Evolutionary conservation across 2,888 invertebrate genomes (phyloP), one percentile per base, ranked within the genome.

Genomic region (Euproctis similis): DNA sequence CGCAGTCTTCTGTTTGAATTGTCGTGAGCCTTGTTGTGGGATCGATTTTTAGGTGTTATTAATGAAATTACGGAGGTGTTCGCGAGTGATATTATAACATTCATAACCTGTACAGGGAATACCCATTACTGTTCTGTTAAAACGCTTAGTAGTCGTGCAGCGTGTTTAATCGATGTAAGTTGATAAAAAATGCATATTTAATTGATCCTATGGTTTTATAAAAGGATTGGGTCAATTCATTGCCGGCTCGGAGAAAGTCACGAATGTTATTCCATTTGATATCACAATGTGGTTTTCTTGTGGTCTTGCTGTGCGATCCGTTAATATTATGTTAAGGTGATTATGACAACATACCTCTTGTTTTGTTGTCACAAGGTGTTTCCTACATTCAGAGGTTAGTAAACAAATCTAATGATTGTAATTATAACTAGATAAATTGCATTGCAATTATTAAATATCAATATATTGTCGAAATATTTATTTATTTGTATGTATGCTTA

Each of bases 41-140:
- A 82, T 82, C 82, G 82, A 82, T 82, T 81, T 82, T 82, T 80
- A 78, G 75, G 71, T 80, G 80, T 80, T 82, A 82, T 82, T 81
- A 82, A 78, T 81, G 77, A 81, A 81, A 81, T 81, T 76, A 80
- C 69, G 55, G 64, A 76, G 69, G 75, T 78, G 75, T 69, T 77
- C 59, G 71, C 62, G 66, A 67, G 70, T 78, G 70, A 72, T 76
- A 71, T 67, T 66, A 60, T 66, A 62, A 59, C 57, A 52, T 59
- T 60, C 53, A 48, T 58, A 69, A 67, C 61, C 60, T 52, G 64
- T 61, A 38, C 42, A 40, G 47, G 56, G 44, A 43, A 59, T 53
- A 57, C 48, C 45, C 39, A 48, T 59, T 57, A 60, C 55, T 41
- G 53, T 52, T 43, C 39, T 51, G 50, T 46, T 36, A 32, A 43